Conservation (phyloP, 2,113 vertebrate species). For the Coreoperca whiteheadi region DNA sequence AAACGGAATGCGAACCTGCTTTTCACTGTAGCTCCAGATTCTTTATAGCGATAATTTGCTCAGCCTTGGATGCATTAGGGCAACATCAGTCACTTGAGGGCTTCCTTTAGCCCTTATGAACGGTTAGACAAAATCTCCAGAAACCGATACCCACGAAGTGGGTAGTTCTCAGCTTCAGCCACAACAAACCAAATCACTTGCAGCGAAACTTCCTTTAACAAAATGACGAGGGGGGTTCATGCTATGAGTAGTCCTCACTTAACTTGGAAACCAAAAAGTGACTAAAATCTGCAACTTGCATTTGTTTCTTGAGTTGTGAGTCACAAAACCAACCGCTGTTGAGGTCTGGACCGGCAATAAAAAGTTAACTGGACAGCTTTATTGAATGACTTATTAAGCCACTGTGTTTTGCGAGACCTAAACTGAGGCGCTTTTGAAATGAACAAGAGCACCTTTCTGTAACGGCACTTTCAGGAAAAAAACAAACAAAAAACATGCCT, state of each 20-base stretch:
- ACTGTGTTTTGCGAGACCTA: conserved; percentile 63
- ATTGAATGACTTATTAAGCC: conserved; percentile 78
- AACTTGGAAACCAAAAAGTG: conserved; percentile 20
- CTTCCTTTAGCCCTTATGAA: conserved; percentile 32
- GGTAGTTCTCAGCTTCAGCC: conserved; percentile 55
- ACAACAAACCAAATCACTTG: conserved; percentile 58
- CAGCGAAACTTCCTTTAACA: conserved; percentile 24
- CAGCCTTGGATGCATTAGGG: conserved; percentile 43
- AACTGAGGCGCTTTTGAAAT: conserved; percentile 67
- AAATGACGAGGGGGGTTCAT: conserved; percentile 1
- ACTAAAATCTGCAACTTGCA: conserved; percentile 42
- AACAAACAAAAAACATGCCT: conserved; percentile 12
- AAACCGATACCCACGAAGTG: conserved; percentile 48
- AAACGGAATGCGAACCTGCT: neutral
- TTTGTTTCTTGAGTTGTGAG: conserved; percentile 32
- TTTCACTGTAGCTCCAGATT: neutral
- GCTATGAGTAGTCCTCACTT: neutral
- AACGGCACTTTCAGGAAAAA: conserved; percentile 15
- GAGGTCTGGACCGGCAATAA: conserved; percentile 62
- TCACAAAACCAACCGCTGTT: conserved; percentile 45
- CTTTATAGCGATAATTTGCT: conserved; percentile 6
- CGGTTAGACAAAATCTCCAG: conserved; percentile 42
- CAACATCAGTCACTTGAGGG: conserved; percentile 42
- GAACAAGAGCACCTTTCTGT: conserved; percentile 71
- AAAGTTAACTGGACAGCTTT: conserved; percentile 73